Conservation (phyloP, 2,888 invertebrate species). For the Iphiclides podalirius region DNA sequence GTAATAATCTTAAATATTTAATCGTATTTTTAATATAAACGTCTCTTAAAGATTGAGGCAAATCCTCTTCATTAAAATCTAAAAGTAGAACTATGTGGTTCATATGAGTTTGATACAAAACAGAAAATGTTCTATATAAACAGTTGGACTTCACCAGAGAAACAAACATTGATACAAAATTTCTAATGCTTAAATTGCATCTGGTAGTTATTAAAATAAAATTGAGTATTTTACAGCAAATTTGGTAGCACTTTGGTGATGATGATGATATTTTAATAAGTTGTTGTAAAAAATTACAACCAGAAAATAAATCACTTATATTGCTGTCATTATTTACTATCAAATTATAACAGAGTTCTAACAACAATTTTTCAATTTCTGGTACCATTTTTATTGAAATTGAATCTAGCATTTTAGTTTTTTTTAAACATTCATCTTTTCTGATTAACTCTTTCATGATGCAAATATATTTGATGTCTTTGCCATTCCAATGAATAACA, state of each 20-base stretch:
- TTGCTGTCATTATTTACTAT: conserved; percentile 35
- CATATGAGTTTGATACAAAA: conserved; percentile 50
- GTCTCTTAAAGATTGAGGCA: conserved; percentile 34
- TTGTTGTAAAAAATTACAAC: conserved; percentile 33
- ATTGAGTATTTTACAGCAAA: conserved; percentile 53
- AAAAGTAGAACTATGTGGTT: conserved; percentile 47
- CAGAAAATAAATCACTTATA: conserved; percentile 34
- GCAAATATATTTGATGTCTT: conserved; percentile 34
- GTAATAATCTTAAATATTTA: conserved; percentile 41
- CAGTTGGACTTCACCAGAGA: conserved; percentile 40
- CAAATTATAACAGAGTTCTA: conserved; percentile 39
- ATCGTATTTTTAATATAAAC: conserved; percentile 40
- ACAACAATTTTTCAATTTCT: conserved; percentile 51
- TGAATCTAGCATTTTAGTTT: conserved; percentile 38
- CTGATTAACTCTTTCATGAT: conserved; percentile 46
- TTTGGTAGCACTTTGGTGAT: conserved; percentile 59
- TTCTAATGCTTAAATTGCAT: conserved; percentile 43
- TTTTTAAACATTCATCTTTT: conserved; percentile 27
- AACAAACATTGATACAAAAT: conserved; percentile 48
- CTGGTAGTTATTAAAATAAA: conserved; percentile 51
- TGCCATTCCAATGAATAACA: conserved; percentile 46
- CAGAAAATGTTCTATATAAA: conserved; percentile 33
- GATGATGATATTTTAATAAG: conserved; percentile 45
- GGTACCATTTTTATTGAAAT: conserved; percentile 54
- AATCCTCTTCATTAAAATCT: conserved; percentile 45